Evolutionary conservation across 2,888 invertebrate genomes (phyloP), one percentile per base, ranked within the genome.

Genomic region (Lydus trimaculatus): DNA sequence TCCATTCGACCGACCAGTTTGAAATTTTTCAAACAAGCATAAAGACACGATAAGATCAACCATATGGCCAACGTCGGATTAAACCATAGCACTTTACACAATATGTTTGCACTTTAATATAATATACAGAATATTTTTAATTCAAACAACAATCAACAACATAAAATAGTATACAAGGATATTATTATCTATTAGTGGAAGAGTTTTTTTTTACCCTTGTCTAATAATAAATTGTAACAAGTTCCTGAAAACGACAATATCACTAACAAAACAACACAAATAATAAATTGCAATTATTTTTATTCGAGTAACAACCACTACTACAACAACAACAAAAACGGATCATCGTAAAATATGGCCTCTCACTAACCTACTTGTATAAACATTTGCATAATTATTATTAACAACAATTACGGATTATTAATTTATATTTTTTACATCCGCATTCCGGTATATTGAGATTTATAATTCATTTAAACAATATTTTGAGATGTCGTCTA

Each of bases 291-390:
- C 69, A 64, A 71, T 67, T 67, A 65, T 66, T 72, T 67, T 65
- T 64, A 69, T 43, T 17, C 43, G 4, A 43, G 17, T 36, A 31
- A 7, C 8, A 13, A 36, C 39, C 13, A 39, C 39, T 39, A 17
- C 6, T 17, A 4, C 28, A 3, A 28, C 4, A 28, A 28, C 4
- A 28, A 3, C 2, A 65, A 69, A 65, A 72, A 67, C 67, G 61
- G 69, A 69, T 67, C 67, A 66, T 36, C 67, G 67, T 76, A 75
- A 76, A 74, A 75, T 75, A 77, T 74, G 71, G 73, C 78, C 77
- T 77, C 78, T 78, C 76, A 76, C 79, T 79, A 78, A 79, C 78
- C 79, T 76, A 79, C 78, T 78, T 78, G 74, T 73, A 28, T 28
- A 43, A 64, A 43, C 68, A 75, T 77, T 76, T 80, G 76, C 77